Evolutionary conservation across 2,113 vertebrate species (phyloP).

Genomic region (Kobus ellipsiprymnus): DNA sequence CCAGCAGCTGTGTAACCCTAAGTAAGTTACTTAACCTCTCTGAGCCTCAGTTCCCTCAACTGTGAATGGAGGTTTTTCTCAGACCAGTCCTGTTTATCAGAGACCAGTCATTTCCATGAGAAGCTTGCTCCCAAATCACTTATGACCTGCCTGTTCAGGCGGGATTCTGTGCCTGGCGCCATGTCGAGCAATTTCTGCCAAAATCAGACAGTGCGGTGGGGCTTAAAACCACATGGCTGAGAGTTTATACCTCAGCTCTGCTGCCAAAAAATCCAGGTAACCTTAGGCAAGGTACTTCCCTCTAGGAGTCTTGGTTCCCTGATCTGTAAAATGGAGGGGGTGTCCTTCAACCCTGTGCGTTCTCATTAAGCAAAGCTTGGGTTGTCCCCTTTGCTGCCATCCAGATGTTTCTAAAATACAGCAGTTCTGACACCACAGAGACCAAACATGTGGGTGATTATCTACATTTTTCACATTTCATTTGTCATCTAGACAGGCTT

Average conservation of each 20-base stretch:
- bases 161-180: background rate
- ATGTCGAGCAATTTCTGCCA: fast-evolving
- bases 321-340: background rate
- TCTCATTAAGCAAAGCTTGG: background rate
- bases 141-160: fast-evolving
- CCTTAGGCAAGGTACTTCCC: background rate
- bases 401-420: constrained; percentile 22
- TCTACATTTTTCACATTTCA: background rate
- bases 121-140: background rate
- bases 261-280: background rate
- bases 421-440: background rate
- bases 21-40: background rate
- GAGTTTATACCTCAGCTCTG: background rate
- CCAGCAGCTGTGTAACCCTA: background rate
- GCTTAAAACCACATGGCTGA: background rate
- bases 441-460: background rate
- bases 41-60: background rate
- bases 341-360: background rate
- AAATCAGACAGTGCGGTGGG: fast-evolving
- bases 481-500: constrained; percentile 40
- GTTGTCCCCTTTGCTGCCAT: background rate
- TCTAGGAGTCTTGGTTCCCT: background rate
- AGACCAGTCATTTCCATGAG: background rate
- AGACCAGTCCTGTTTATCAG: background rate
- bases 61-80: background rate